Evolutionary conservation across 2,797 vertebrate species (phyloP), one percentile per base, ranked within the genome.

Genomic region (Pristis pectinata): DNA sequence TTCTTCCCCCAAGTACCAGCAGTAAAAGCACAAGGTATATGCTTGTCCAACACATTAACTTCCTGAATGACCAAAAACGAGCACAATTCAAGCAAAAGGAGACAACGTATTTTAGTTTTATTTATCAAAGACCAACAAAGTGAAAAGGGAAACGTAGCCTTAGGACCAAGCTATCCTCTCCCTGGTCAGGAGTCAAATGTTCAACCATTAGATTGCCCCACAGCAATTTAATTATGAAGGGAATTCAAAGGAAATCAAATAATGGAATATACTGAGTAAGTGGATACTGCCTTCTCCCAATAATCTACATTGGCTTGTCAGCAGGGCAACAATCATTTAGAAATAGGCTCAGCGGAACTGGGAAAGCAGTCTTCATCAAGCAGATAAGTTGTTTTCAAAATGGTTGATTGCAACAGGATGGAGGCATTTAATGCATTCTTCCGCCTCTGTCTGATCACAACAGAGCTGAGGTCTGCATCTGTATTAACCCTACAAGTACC

Each of bases 381-480:
- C 97, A 96, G 97, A 97, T 94, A 92, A 96, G 96, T 96, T 97
- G 97, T 96, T 97, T 97, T 97, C 96, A 96, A 94, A 96, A 97
- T 93, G 96, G 96, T 97, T 98, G 98, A 98, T 98, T 98, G 98
- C 97, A 97, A 97, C 96, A 98, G 97, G 98, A 98, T 98, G 98
- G 97, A 98, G 97, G 97, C 97, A 98, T 97, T 98, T 98, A 98
- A 96, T 97, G 96, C 96, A 95, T 95, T 97, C 98, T 98, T 98
- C 98, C 97, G 97, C 97, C 97, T 97, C 96, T 96, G 96, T 96
- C 97, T 97, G 97, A 97, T 95, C 95, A 95, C 87, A 92, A 94
- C 95, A 95, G 94, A 85, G 19, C 19, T 91, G 87, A 91, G 64
- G 87, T 67, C n/a, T 67, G 64, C 87, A 91, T 91, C n/a, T 91